Percentiles rank a stretch among this genome's conserved stretches.
Evolutionary conservation across 2,797 vertebrate genomes (phyloP).

Genomic region (Macrochelys suwanniensis): DNA sequence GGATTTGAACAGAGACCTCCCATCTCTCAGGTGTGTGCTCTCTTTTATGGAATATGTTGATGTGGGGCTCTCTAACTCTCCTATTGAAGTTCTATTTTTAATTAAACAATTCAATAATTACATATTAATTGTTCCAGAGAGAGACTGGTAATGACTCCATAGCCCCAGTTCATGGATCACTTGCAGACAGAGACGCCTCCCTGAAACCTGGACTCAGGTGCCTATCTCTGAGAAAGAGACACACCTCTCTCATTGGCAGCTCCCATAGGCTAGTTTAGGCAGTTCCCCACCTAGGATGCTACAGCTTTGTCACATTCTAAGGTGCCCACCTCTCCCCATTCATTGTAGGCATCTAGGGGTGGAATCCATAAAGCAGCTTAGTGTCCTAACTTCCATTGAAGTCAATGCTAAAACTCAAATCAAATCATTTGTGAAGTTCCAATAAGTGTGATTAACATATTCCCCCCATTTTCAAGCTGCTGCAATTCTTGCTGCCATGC

Average conservation of each 20-base stretch:
- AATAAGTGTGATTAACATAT: background rate
- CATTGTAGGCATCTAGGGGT: background rate
- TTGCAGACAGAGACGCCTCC: background rate
- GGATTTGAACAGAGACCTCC: background rate
- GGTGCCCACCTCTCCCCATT: background rate
- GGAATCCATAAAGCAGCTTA: background rate
- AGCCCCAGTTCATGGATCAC: background rate
- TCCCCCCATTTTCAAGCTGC: background rate
- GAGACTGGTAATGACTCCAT: background rate
- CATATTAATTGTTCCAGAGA: background rate
- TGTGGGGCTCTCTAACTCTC: too few species aligned
- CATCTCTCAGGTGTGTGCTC: background rate
- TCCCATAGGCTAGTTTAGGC: background rate
- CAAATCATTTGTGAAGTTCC: fast-evolving
- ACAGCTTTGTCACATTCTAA: background rate
- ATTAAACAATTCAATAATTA: too few species aligned
- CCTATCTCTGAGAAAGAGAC: background rate
- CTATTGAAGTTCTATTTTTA: background rate
- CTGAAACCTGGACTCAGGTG: background rate
- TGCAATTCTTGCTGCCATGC: background rate
- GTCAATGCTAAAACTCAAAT: background rate
- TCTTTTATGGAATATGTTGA: too few species aligned
- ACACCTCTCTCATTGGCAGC: background rate
- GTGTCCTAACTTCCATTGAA: background rate
- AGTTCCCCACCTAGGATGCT: background rate